phyloP scores from a whole-genome alignment of 1,140 invertebrate species.

The Formica exsecta region DNA sequence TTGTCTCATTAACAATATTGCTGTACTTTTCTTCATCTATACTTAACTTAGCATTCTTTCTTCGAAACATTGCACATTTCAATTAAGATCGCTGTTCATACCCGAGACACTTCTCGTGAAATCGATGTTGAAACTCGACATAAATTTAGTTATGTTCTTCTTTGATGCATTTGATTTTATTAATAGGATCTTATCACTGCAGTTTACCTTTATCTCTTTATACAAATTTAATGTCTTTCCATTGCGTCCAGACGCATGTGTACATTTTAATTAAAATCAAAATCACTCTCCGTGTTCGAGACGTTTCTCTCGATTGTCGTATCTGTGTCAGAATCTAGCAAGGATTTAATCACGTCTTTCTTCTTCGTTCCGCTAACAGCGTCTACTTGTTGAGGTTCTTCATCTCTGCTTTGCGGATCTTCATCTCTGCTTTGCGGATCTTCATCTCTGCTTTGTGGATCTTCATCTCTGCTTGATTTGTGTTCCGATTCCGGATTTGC shows the following conservation, averaged over 20 bases:
- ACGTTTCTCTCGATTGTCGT: slow-evolving; percentile 83
- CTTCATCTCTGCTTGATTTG: background rate
- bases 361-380: slow-evolving; percentile 45
- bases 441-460: background rate
- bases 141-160: background rate
- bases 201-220: background rate
- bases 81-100: too few species aligned
- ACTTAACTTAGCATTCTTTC: too few species aligned
- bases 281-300: slow-evolving; percentile 85
- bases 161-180: background rate
- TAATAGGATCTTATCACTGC: background rate
- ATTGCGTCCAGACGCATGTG: too few species aligned
- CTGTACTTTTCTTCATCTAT: too few species aligned
- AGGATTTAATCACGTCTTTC: slow-evolving; percentile 79
- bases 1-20: too few species aligned
- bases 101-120: too few species aligned
- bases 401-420: background rate
- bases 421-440: background rate
- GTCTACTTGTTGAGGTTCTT: slow-evolving; percentile 11
- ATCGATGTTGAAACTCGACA: too few species aligned
- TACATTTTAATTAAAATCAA: slow-evolving; percentile 82
- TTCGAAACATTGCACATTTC: too few species aligned
- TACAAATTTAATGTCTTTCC: background rate
- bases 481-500: slow-evolving; percentile 1
- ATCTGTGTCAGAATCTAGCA: slow-evolving; percentile 84